Base-by-base conservation (phyloP, 2,797 vertebrate genomes). In the Simalia tracyae region DNA sequence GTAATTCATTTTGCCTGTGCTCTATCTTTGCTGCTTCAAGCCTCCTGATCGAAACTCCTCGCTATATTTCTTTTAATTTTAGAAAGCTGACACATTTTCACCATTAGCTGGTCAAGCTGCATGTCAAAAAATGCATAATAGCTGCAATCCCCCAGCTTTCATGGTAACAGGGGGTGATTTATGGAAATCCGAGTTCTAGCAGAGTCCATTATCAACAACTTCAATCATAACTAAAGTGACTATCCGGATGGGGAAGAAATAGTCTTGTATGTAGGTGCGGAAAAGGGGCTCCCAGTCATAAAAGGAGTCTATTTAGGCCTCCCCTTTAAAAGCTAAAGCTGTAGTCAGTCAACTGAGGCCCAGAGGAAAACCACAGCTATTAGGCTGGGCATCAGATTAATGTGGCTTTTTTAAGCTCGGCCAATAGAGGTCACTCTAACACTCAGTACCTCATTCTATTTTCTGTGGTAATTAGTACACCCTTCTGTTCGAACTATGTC, bases 341-440 rank as follows among this genome's bases (percentile, higher is more conserved):
- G 1, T 12, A 66, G 22, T 22, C 19, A 8, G 28, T 24, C 26
- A 50, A 54, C 66, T 63, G 64, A 31, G 42, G 31, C 4, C 89
- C 12, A 0, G 12, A 0, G 0, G 2, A 46, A 90, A 28, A 31
- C 88, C 50, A 2, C 5, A 92, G 90, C 88, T 63, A 22, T 90
- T 66, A 72, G 15, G 72, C 8, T 64, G 15, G 84, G 68, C 89
- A 86, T 11, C 19, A 59, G 11, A 76, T 2, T 46, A 17, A 12
- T 1, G 0, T 14, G 59, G 81, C 42, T 90, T 94, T 59, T 81
- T 93, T 46, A 61, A 86, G 36, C 88, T 95, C 84, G 86, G 84
- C 96, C 97, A 96, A 96, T 88, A 96, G 96, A 95, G 95, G 96
- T 97, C 96, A 97, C 97, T 96, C 90, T 93, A 95, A 94, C 86